Percentiles rank a stretch among this genome's conserved stretches.
Conservation (phyloP, 2,888 invertebrate species). For the Eristalinus sepulchralis region DNA sequence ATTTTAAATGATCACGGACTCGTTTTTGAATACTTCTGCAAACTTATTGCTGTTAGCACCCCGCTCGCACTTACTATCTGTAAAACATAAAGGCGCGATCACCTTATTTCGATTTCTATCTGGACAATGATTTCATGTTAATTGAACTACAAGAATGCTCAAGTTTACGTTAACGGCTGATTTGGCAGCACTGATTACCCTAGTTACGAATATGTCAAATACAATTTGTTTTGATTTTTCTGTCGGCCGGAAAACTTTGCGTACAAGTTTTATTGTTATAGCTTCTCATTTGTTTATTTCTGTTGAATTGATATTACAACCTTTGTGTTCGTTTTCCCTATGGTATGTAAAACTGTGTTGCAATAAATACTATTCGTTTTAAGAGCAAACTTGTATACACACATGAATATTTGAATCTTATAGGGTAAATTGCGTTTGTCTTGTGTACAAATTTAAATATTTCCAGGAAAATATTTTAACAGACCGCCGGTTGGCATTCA, state of each 20-base stretch:
- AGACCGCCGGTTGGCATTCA: constrained; percentile 81
- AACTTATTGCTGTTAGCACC: too few relatives aligned
- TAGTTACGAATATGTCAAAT: too few relatives aligned
- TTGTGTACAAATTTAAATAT: neutral
- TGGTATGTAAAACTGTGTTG: neutral
- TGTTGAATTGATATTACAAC: neutral
- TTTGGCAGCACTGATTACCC: constrained; percentile 36
- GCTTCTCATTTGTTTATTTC: neutral
- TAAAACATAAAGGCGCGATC: too few relatives aligned
- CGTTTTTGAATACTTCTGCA: too few relatives aligned
- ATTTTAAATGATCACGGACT: too few relatives aligned
- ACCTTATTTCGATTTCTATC: too few relatives aligned
- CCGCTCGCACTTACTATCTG: too few relatives aligned
- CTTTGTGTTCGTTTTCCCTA: neutral
- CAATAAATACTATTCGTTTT: neutral
- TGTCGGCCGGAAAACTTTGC: neutral
- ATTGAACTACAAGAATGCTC: too few relatives aligned
- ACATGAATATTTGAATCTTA: constrained; percentile 26
- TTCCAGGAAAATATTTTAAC: constrained; percentile 23
- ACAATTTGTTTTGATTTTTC: constrained; percentile 25
- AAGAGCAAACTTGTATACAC: too few relatives aligned
- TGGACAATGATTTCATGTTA: too few relatives aligned
- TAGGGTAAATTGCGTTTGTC: constrained; percentile 40
- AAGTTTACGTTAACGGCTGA: too few relatives aligned
- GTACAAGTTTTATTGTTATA: neutral